These are phyloP conservation scores for Lobophora halterata DNA, from an alignment of 2,888 invertebrate species.

Conservation along the genomic window DNA sequence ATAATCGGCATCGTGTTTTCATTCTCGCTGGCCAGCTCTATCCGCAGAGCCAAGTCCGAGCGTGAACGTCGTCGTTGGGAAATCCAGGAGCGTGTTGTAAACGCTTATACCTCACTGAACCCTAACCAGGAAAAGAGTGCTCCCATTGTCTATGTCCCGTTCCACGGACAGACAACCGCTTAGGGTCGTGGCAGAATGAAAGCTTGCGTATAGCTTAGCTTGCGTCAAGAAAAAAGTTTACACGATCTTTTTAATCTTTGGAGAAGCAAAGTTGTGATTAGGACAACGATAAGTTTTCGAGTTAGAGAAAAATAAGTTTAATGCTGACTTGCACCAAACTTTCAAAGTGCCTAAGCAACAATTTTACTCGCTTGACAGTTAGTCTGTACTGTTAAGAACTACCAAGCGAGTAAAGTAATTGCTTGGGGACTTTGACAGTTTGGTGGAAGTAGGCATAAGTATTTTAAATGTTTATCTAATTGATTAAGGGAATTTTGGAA, in stretches of 20 bases:
- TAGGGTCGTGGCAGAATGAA: constrained; percentile 31
- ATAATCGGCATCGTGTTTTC: constrained; percentile 93
- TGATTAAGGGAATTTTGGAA: no score
- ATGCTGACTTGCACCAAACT: no score
- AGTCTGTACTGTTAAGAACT: no score
- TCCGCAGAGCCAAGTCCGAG: constrained; percentile 88
- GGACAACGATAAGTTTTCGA: constrained; percentile 3
- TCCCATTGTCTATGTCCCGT: constrained; percentile 73
- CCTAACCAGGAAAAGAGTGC: constrained; percentile 59
- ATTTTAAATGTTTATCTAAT: no score
- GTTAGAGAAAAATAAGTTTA: no score
- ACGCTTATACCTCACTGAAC: constrained; percentile 69
- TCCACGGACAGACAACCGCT: constrained; percentile 68
- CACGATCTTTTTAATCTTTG: constrained; percentile 2
- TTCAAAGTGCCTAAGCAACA: no score
- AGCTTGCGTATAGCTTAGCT: neutral
- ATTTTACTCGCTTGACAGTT: no score
- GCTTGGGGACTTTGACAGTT: no score
- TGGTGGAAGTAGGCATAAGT: no score
- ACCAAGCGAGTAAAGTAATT: no score
- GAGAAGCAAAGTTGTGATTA: constrained; percentile 16
- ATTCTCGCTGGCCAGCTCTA: constrained; percentile 92
- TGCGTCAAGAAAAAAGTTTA: constrained; percentile 1
- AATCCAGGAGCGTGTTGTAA: constrained; percentile 81
- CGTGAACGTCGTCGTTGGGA: constrained; percentile 87